Conservation (phyloP, 2,797 vertebrate genomes). For the Ispidina picta region DNA sequence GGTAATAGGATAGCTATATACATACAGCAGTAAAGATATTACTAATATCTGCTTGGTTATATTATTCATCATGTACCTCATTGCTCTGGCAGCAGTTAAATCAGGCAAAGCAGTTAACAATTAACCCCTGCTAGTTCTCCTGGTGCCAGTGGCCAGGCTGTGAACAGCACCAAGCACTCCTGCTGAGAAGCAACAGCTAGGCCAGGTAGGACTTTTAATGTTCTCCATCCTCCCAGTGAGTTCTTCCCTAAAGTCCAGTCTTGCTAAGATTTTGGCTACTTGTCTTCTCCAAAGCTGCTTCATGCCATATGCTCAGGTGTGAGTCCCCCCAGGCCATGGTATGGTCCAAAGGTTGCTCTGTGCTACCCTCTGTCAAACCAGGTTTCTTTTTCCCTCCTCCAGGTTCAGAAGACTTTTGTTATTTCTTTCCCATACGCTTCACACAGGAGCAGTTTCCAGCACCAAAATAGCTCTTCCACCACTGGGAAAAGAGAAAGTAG, state of each 20-base stretch:
- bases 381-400: background rate
- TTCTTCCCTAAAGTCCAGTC: background rate
- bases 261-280: background rate
- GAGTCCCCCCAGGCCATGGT: background rate
- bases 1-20: background rate
- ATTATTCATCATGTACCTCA: slow-evolving; percentile 2
- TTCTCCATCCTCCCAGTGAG: background rate
- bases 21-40: background rate
- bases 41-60: slow-evolving; percentile 26
- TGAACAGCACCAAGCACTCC: background rate
- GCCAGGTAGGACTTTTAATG: background rate
- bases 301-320: background rate
- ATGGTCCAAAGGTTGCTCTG: background rate
- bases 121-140: slow-evolving; percentile 22
- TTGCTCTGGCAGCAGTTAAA: slow-evolving; percentile 26
- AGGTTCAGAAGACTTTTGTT: background rate
- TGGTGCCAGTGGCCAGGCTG: background rate
- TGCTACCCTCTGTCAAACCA: background rate
- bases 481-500: slow-evolving; percentile 71
- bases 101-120: slow-evolving; percentile 16
- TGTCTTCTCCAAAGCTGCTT: background rate
- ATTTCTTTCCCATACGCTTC: slow-evolving; percentile 58
- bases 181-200: background rate
- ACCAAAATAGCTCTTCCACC: slow-evolving; percentile 61
- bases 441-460: slow-evolving; percentile 55